Evolutionary conservation across 2,888 invertebrate species (phyloP), one percentile per base, ranked within the genome.

Genomic region (Anodontia alba): DNA sequence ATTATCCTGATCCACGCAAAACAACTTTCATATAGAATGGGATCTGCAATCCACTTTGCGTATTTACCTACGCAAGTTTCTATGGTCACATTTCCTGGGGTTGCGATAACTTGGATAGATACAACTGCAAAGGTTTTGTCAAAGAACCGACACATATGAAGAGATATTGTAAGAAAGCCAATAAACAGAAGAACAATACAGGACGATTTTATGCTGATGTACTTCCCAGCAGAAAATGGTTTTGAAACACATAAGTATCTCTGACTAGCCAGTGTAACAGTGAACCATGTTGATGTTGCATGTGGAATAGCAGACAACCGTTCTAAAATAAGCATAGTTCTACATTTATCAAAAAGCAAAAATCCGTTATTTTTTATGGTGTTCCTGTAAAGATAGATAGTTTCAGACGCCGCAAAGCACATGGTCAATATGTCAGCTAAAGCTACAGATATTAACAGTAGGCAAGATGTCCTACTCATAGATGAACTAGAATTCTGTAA

Each of bases 61-160:
- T 67, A 36, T 3, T 2, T 8, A 8, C 8, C 12, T 3, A 3
- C 12, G 36, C 67, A 67, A 1, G 67, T 67, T 42, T 5, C 36
- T n/a, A 67, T 67, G 1, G 26, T 5, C 3, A 20, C n/a, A 10
- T n/a, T n/a, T 7, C 1, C 3, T 3, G 8, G 15, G 26, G 8
- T 20, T 20, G 38, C 12, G 7, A 7, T 2, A 1, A 12, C 5
- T 5, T 10, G 26, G 54, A 54, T 26, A 12, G 29, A 5, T 23
- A 54, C 54, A 8, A 23, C 15, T 8, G 10, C 1, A 15, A 54
- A 26, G 2, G 5, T n/a, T 5, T 12, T 54, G n/a, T 54, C 54
- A 36, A 67, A 67, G 67, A 67, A 67, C 8, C 67, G 67, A 31
- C 17, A 36, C 17, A 15, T n/a, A 20, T 67, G 67, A 2, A 67